Evolutionary conservation across 2,113 vertebrate species (phyloP).

Genomic region (Galeopterus variegatus): DNA sequence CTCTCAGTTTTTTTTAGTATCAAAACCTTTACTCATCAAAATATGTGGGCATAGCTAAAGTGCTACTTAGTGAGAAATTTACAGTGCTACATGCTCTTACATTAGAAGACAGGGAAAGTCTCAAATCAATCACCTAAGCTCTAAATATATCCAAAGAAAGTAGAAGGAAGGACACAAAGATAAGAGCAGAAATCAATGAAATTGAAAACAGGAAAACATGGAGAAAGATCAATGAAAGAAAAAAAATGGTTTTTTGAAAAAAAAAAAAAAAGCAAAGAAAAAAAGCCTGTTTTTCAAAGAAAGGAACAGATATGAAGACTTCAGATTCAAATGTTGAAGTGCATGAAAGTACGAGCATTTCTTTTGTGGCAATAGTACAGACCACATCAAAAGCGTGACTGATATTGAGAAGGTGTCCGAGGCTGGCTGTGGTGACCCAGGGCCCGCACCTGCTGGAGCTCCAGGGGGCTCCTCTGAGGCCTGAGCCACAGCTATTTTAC

Average conservation of each 20-base stretch:
- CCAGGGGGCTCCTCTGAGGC: not conserved
- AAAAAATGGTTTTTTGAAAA: not conserved
- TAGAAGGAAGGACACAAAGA: not conserved
- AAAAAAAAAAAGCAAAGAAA: not conserved
- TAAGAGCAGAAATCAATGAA: not conserved
- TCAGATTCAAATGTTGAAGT: not conserved
- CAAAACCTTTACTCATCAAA: not conserved
- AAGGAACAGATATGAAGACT: not conserved
- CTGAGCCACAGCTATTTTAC: not conserved
- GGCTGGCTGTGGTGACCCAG: too few species aligned
- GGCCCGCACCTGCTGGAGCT: too few species aligned
- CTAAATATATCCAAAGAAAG: not conserved
- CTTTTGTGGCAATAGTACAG: accelerated
- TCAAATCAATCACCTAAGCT: not conserved
- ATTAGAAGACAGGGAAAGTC: not conserved
- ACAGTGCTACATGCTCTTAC: not conserved
- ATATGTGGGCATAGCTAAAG: not conserved
- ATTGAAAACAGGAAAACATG: not conserved
- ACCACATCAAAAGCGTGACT: accelerated
- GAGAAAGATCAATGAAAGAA: not conserved
- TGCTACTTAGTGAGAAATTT: not conserved
- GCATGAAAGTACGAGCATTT: too few species aligned
- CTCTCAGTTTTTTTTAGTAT: not conserved
- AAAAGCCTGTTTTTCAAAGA: not conserved
- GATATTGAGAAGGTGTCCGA: too few species aligned